Conservation (phyloP, 2,797 vertebrate species). For the Scomberomorus guttatus region DNA sequence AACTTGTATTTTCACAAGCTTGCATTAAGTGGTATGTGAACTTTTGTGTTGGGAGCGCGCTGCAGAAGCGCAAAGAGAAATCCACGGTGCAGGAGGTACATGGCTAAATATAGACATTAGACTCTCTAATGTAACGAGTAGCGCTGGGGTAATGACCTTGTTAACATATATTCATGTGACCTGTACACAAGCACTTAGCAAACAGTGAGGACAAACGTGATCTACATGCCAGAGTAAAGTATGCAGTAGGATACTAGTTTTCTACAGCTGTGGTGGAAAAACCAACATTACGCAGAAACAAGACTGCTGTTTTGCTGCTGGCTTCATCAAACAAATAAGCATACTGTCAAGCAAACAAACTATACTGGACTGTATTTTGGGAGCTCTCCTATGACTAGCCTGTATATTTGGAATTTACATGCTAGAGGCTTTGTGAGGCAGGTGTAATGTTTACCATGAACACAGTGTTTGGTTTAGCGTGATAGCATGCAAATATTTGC, state of each 20-base stretch:
- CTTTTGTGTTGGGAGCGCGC: background rate
- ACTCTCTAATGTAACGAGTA: background rate
- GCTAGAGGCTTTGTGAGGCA: too few relatives aligned
- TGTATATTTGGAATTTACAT: background rate
- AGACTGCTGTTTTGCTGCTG: background rate
- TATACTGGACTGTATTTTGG: too few relatives aligned
- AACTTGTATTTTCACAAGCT: background rate
- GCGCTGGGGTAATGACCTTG: constrained; percentile 26
- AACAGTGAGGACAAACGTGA: background rate
- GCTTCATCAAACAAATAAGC: too few relatives aligned
- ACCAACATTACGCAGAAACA: background rate
- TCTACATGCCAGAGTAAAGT: background rate
- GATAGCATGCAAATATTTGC: too few relatives aligned
- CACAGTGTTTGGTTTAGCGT: too few relatives aligned
- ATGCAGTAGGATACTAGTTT: background rate
- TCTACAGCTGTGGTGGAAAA: constrained; percentile 4
- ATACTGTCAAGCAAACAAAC: background rate
- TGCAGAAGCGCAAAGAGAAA: background rate
- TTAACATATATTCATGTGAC: background rate
- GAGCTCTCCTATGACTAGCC: background rate
- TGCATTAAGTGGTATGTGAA: background rate
- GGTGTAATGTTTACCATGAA: too few relatives aligned
- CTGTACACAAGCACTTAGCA: background rate
- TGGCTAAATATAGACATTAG: constrained; percentile 43
- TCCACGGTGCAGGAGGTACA: background rate